Base-by-base conservation (phyloP, 2,797 vertebrate genomes). In the Gambusia yucatana region DNA sequence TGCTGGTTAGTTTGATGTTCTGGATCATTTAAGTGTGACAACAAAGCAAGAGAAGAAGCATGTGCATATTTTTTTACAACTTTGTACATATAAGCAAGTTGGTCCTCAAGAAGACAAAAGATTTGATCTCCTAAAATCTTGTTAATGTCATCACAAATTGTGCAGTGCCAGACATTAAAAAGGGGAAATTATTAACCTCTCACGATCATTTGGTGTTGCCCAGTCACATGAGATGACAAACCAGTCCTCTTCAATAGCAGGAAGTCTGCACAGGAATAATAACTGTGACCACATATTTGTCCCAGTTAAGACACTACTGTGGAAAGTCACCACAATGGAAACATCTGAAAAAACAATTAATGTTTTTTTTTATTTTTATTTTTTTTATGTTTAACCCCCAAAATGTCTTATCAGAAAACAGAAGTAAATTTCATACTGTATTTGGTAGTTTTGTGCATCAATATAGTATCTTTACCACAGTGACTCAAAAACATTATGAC, bases 261-360 rank as follows among this genome's bases (percentile, higher is more conserved):
- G 79, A 48, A 17, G 85, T 86, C 46, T 81, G 75, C 70, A 78
- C 85, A 93, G 87, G 85, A 86, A 91, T 87, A 79, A 89, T 85
- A 93, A 91, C 73, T 89, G 92, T 86, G 82, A 91, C 90, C 87
- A 83, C 90, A 90, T 82, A 77, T 87, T 91, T 82, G 86, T 82
- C 33, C 33, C 33, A 33, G 33, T 33, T 33, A 33, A 33, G 90
- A 91, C 83, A 73, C 83, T 91, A 13, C 86, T 86, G 86, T 90
- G 86, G 89, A 84, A 91, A 87, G 87, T 86, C 86, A 77, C 76
- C 86, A 75, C 33, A 33, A 33, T 33, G 33, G 33, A 33, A 33
- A 33, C 1, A 33, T 33, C 33, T 33, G 33, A 33, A 33, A 33
- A 33, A 33, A 33, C 1, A 33, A 33, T 33, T 33, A 33, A 2